These are phyloP conservation scores for Craseonycteris thonglongyai DNA, from an alignment of 2,113 vertebrate genomes.

Conservation along the genomic window DNA sequence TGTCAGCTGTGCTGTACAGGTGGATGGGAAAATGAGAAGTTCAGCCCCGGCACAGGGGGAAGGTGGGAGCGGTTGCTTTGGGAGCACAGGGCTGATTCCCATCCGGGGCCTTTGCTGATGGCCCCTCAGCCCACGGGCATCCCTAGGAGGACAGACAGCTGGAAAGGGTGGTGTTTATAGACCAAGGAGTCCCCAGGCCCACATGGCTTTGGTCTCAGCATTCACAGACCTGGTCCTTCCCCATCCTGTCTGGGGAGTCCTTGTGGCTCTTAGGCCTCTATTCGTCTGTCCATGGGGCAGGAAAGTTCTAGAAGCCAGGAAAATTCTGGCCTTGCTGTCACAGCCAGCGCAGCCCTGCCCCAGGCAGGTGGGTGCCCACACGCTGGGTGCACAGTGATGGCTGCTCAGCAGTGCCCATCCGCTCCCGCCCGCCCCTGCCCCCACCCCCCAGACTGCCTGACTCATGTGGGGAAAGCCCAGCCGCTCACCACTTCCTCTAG, in stretches of 20 bases:
- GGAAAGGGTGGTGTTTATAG: not conserved
- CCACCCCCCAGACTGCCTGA: not conserved
- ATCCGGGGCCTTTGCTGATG: not conserved
- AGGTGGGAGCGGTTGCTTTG: not conserved
- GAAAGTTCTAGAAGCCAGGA: not conserved
- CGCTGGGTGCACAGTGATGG: rapidly evolving
- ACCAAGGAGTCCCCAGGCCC: not conserved
- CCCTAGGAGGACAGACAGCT: not conserved
- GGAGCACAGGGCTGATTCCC: not conserved
- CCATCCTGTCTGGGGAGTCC: not conserved
- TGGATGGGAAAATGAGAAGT: not conserved
- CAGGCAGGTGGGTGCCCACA: not conserved
- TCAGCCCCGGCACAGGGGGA: not conserved
- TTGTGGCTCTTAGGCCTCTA: not conserved
- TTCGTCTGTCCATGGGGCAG: not conserved
- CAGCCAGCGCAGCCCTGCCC: not conserved
- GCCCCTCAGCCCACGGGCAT: not conserved
- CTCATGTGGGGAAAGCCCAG: not conserved
- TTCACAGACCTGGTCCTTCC: not conserved
- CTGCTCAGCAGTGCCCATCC: not conserved
- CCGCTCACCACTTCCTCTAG: constrained; percentile 1
- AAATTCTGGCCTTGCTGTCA: not conserved
- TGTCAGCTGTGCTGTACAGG: rapidly evolving
- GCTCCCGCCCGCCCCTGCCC: not conserved
- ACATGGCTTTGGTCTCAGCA: not conserved